Conservation (phyloP, 37 sponge, comb jelly and placozoan species). For the Axinella damicornis region DNA sequence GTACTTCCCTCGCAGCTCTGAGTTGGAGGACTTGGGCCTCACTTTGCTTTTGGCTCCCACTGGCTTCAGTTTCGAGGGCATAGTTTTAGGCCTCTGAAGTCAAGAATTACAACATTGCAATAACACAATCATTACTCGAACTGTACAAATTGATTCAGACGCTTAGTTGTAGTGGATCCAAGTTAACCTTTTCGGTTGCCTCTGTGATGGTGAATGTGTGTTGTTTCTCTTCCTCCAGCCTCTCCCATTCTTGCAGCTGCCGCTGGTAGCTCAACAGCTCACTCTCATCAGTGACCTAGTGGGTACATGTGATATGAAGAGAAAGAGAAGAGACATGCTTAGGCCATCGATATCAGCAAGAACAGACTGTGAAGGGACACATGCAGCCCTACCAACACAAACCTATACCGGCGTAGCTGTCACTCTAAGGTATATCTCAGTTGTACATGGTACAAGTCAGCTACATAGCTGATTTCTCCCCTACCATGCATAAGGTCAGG, state of each 20-base stretch:
- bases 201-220: conserved; percentile 61
- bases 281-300: conserved; percentile 70
- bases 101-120: too few species aligned
- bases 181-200: neutral
- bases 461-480: too few species aligned
- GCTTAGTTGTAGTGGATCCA: neutral
- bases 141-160: too few species aligned
- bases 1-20: neutral
- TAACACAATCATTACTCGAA: neutral
- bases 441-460: too few species aligned
- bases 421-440: too few species aligned
- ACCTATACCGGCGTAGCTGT: too few species aligned
- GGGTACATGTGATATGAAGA: neutral
- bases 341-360: too few species aligned
- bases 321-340: neutral
- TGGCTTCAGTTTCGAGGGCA: conserved; percentile 21
- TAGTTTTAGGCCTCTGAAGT: conserved; percentile 31
- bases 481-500: too few species aligned
- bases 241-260: conserved; percentile 55
- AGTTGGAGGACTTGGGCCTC: conserved; percentile 2
- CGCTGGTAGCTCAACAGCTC: conserved; percentile 19
- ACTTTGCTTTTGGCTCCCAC: neutral
- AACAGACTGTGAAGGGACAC: too few species aligned
- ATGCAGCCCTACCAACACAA: too few species aligned
- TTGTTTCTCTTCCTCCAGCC: conserved; percentile 44